phyloP scores from a whole-genome alignment of 2,113 vertebrate genomes.

The Larimichthys crocea region DNA sequence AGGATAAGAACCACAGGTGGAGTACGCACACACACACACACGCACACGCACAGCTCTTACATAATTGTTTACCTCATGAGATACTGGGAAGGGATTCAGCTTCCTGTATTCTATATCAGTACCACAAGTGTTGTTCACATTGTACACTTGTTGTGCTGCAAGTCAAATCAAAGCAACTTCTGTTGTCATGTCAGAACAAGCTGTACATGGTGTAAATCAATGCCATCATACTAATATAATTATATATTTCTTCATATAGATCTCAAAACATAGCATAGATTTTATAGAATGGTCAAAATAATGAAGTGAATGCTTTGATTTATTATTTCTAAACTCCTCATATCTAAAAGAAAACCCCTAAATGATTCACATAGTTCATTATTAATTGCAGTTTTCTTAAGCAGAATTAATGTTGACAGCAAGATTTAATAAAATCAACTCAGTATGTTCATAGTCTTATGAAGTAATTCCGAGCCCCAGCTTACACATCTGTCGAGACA shows the following conservation, averaged over 20 bases:
- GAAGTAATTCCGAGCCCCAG: background rate
- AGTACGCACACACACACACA: background rate
- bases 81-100: background rate
- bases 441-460: background rate
- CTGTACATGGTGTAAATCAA: background rate
- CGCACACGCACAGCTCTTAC: background rate
- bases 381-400: background rate
- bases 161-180: background rate
- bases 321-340: too few relatives aligned
- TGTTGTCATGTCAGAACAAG: too few relatives aligned
- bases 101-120: background rate
- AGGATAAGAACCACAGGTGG: slow-evolving; percentile 95
- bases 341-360: background rate
- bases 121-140: background rate
- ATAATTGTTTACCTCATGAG: background rate
- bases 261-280: background rate
- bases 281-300: too few relatives aligned
- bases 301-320: too few relatives aligned
- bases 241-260: background rate
- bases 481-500: background rate
- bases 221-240: background rate
- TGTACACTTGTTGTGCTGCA: background rate
- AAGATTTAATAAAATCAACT: background rate
- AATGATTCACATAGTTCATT: background rate
- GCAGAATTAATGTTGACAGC: background rate